Evolutionary conservation across 1,140 invertebrate genomes (phyloP), one percentile per base, ranked within the genome.

Genomic region (Zaprionus taronus): DNA sequence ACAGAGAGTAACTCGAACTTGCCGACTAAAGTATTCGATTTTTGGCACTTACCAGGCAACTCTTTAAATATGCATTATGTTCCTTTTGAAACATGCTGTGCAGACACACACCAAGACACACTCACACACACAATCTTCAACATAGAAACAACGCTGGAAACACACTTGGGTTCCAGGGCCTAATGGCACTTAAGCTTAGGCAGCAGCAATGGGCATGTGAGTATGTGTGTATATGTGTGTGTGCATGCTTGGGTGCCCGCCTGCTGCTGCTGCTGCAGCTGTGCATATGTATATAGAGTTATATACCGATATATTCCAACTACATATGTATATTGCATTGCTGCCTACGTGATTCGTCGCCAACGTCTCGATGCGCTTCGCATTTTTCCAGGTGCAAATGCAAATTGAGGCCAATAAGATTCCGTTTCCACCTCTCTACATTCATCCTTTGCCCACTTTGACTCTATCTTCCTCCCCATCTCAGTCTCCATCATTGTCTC

Each of bases 51-150:
- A 74, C 83, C 83, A 84, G 81, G 56, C 78, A 87, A 79, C 84
- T 89, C 83, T 87, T 87, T 87, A 87, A 87, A 89, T 89, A 87
- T 87, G 83, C 83, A 87, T 87, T 87, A 87, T 89, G 83, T 74
- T 63, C 71, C 83, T 80, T 80, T 80, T 89, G 81, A 80, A 77
- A 76, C 80, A 89, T 68, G 73, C 56, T 68, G 34, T 31, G 28
- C 51, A 55, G 24, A 67, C 22, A 62, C 38, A 69, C 57, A 61
- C 34, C 44, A 20, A 57, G 41, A 31, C 6, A 47, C n/a, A 47
- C 38, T 22, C 26, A 63, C 22, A 22, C 57, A 57, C 49, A 70
- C 31, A 64, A 9, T 22, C 44, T 53, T 51, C 22, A 58, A 20
- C 17, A 34, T 44, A 17, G 38, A n/a, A 15, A n/a, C 38, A 44